Evolutionary conservation across 2,797 vertebrate species (phyloP), one percentile per base, ranked within the genome.

Genomic region (Poeciliopsis paucimaculata): DNA sequence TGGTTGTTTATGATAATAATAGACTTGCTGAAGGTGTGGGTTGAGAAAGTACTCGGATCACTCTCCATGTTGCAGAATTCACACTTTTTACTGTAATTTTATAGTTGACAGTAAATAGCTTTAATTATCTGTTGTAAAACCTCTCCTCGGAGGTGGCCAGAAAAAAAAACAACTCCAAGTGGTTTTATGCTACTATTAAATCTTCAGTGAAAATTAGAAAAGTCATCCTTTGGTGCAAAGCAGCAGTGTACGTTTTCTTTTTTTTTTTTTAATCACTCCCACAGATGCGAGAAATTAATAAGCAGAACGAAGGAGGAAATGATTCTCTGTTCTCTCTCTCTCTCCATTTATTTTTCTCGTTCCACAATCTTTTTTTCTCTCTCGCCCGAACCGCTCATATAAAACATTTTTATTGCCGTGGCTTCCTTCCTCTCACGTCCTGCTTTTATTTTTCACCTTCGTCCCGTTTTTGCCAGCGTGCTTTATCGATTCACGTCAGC

Each of bases 381-480:
- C 73, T 88, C 83, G 86, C 82, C 39, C 74, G 72, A 83, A 55
- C 41, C 41, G 60, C 79, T 71, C 75, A 41, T 84, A 64, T 84
- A 47, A 88, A 89, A 84, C 84, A 75, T 62, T 83, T 89, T 88
- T 86, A 82, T 89, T 77, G 78, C 86, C 45, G 83, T 80, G 70
- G 23, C 72, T 84, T 78, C 80, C 41, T 53, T 75, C 75, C 39
- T 81, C 53, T 84, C 74, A 75, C 39, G 72, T 80, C 45, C 60
- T 85, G 71, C 74, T 79, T 85, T 85, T 49, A 31, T 77, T 83
- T 76, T 49, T 55, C 18, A 0, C 51, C 62, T 76, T 64, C 68
- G 45, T 86, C 82, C 79, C 66, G 28, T 60, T 60, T 82, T 16
- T 36, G 28, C n/a, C 84, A 82, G 87, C 18, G 86, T 85, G 87